These are phyloP conservation scores for Otis tarda DNA, from an alignment of 2,113 vertebrate genomes.

Conservation along the genomic window DNA sequence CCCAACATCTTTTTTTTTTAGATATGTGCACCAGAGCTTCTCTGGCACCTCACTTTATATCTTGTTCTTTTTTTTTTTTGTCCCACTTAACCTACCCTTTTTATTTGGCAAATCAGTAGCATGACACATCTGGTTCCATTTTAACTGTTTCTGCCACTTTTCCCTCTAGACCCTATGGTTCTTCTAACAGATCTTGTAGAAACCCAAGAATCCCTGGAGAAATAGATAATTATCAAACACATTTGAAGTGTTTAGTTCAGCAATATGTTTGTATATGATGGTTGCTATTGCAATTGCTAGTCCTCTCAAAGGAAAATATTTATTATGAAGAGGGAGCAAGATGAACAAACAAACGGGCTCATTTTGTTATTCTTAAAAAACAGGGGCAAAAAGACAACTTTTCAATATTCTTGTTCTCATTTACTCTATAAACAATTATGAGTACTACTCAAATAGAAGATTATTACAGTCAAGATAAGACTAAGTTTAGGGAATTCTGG, in stretches of 20 bases:
- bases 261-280: rapidly evolving
- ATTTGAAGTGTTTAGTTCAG: not conserved
- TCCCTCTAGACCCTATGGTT: not conserved
- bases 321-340: not conserved
- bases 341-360: not conserved
- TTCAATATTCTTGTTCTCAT: not conserved
- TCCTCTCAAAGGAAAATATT: not conserved
- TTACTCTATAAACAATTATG: not conserved
- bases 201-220: not conserved
- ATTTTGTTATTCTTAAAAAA: not conserved
- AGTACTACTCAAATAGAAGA: not conserved
- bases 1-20: not conserved
- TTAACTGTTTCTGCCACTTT: not conserved
- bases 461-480: not conserved
- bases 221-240: not conserved
- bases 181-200: not conserved
- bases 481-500: not conserved
- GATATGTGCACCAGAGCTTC: not conserved
- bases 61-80: not conserved
- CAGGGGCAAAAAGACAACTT: not conserved
- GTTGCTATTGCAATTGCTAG: not conserved
- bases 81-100: not conserved
- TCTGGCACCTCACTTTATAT: not conserved
- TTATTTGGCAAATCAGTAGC: not conserved
- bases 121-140: not conserved